These are phyloP conservation scores for Drosophila greeni DNA, from an alignment of 2,888 invertebrate species.

Conservation along the genomic window DNA sequence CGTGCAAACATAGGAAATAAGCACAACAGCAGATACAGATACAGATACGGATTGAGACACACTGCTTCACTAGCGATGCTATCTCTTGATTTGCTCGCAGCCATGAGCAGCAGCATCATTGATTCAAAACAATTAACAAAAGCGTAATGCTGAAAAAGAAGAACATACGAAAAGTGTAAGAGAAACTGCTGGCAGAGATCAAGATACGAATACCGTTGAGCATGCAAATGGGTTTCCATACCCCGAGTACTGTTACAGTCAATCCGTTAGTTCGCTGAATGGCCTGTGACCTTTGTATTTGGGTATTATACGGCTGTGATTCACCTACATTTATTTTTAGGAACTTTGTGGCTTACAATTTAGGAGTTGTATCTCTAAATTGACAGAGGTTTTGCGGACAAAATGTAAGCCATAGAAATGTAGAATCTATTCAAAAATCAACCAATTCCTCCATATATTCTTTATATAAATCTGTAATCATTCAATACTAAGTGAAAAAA, in stretches of 20 bases:
- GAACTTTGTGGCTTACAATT: not conserved
- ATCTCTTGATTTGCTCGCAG: conserved; percentile 3
- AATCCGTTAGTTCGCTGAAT: not conserved
- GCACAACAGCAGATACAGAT: conserved; percentile 6
- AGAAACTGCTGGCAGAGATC: conserved; percentile 8
- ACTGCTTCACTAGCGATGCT: conserved; percentile 1
- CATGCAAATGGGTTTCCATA: conserved; percentile 18
- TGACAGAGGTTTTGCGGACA: not conserved
- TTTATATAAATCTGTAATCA: not conserved
- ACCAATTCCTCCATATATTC: not conserved
- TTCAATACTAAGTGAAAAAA: conserved; percentile 1
- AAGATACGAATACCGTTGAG: conserved; percentile 22
- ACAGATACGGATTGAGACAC: conserved; percentile 10
- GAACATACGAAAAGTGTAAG: conserved; percentile 14
- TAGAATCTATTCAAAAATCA: not conserved
- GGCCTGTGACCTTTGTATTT: conserved; percentile 3
- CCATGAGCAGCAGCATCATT: conserved; percentile 31
- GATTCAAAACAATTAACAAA: conserved; percentile 47
- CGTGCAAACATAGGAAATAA: conserved; percentile 25
- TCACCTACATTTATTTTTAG: not conserved
- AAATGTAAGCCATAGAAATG: not conserved
- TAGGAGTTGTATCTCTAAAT: not conserved
- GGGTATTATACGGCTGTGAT: not conserved
- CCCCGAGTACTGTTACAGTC: not conserved
- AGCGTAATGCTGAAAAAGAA: conserved; percentile 23